Evolutionary conservation across 2,113 vertebrate genomes (phyloP), one percentile per base, ranked within the genome.

Genomic region (Lagopus muta): DNA sequence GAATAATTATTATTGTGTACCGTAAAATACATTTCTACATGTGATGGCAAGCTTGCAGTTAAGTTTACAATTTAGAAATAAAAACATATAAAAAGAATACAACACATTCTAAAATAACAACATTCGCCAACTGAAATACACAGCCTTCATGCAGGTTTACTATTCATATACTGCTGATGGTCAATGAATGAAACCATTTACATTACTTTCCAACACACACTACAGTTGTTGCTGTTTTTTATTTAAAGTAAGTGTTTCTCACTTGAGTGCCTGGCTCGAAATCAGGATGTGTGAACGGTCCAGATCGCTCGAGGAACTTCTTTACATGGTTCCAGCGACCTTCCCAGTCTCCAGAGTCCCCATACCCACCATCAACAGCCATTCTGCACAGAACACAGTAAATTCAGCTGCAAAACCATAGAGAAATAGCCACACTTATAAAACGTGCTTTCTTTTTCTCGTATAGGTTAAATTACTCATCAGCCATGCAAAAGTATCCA

Each of bases 261-360:
- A 99, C 99, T 98, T 99, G 98, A 90, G 98, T 98, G 97, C 99
- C 99, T 32, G 99, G 98, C 95, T 99, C 99, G 98, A 99, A 99
- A 98, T 99, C 99, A n/a, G 99, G 99, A 98, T 99, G 99, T 94
- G 98, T 99, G 97, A 99, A 99, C 10, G 99, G 99, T 96, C 99
- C 99, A 66, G 99, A 98, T 98, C 99, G 98, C 98, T 99, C 99
- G 96, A 99, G 98, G 98, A 99, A 99, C 97, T 99, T 99, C 98
- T 97, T 99, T 94, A 99, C 98, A 96, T 99, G 99, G 98, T 98
- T 99, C 99, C 99, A 99, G 96, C 99, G 98, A 96, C 99, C 99
- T 89, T 99, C 98, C 99, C 99, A 99, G 97, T 99, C 98, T 98
- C 98, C 98, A 97, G 97, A 95, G 95, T 98, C 97, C 97, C 98